These are phyloP conservation scores for Saguinus midas DNA, from an alignment of 2,113 vertebrate species.

Conservation along the genomic window DNA sequence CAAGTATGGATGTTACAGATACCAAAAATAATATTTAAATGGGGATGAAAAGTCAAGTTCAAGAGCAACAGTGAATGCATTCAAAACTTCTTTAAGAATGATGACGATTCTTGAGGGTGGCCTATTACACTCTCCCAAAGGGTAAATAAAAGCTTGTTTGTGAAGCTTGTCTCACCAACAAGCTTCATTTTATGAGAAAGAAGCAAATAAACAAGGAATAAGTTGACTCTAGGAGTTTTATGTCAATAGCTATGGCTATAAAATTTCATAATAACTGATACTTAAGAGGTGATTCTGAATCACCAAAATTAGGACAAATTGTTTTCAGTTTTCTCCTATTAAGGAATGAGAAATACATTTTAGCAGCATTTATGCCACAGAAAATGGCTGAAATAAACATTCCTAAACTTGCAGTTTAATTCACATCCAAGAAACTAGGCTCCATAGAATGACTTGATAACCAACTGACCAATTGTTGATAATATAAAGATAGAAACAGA, in stretches of 20 bases:
- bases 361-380: not conserved
- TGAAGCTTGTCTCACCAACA: not conserved
- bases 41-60: not conserved
- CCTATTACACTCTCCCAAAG: not conserved
- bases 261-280: not conserved
- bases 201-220: not conserved
- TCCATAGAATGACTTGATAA: not conserved
- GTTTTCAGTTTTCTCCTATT: not conserved
- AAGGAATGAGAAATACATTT: constrained; percentile 24
- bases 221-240: not conserved
- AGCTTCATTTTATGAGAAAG: not conserved
- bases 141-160: too few species aligned
- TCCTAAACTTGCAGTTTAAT: constrained; percentile 16
- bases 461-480: constrained; percentile 20
- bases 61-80: not conserved
- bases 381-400: constrained; percentile 32
- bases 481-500: constrained; percentile 16
- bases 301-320: not conserved
- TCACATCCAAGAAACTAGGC: constrained; percentile 28
- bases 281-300: not conserved
- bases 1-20: not conserved
- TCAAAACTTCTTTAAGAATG: not conserved
- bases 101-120: not conserved
- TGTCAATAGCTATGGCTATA: not conserved
- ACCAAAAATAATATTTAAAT: not conserved